Evolutionary conservation across 1,140 invertebrate species (phyloP).

Genomic region (Diorhabda elongata): DNA sequence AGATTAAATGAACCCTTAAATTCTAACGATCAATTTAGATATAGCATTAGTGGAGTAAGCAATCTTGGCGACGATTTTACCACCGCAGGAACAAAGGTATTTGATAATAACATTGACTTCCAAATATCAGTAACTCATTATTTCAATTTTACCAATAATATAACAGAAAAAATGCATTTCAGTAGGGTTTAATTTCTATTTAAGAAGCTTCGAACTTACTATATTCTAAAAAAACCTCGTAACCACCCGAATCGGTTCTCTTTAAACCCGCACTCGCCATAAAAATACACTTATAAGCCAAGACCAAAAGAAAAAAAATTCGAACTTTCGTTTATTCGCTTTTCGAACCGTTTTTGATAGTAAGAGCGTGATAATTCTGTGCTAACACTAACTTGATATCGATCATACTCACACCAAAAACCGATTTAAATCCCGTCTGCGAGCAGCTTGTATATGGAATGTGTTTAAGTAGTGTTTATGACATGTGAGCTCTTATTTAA

Average conservation of each 20-base stretch:
- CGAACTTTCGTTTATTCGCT: not conserved
- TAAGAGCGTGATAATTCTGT: not conserved
- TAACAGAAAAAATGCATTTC: too few species aligned
- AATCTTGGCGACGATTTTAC: too few species aligned
- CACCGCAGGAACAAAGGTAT: too few species aligned
- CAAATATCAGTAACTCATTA: too few species aligned
- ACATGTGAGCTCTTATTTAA: too few species aligned
- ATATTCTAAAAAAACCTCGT: constrained; percentile 45
- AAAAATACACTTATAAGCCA: not conserved
- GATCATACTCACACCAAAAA: constrained; percentile 2
- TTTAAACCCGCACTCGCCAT: constrained; percentile 40
- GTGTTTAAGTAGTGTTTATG: too few species aligned
- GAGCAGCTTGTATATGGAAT: not conserved
- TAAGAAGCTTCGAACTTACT: constrained; percentile 29
- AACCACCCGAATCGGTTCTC: constrained; percentile 43
- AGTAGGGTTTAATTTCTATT: too few species aligned
- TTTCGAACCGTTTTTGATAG: not conserved
- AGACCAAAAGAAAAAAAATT: not conserved
- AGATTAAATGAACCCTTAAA: too few species aligned
- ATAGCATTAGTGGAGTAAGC: too few species aligned
- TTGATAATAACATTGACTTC: too few species aligned
- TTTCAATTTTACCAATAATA: too few species aligned
- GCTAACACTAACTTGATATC: not conserved
- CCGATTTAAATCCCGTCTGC: not conserved
- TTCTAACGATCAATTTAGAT: too few species aligned